These are phyloP conservation scores for Drosophila serrata DNA, from an alignment of 1,140 invertebrate genomes.

Conservation along the genomic window DNA sequence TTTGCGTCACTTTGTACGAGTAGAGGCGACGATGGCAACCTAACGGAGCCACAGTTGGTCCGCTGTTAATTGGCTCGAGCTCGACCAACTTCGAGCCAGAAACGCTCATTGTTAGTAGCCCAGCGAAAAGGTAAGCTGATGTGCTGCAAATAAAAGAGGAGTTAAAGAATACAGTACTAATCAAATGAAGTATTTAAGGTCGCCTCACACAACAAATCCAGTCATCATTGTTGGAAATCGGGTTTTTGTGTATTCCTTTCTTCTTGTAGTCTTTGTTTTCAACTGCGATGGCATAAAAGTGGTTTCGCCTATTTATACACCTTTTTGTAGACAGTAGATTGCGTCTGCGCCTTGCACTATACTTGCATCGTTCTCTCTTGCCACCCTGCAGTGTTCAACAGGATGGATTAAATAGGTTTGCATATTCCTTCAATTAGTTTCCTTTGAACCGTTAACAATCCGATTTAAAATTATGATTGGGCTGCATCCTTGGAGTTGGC, in stretches of 20 bases:
- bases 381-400: slow-evolving; percentile 6
- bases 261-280: not conserved
- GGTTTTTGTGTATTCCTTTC: not conserved
- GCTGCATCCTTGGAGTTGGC: not conserved
- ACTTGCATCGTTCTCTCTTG: not conserved
- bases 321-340: not conserved
- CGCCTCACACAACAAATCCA: slow-evolving; percentile 6
- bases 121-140: slow-evolving; percentile 9
- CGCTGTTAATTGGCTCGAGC: slow-evolving; percentile 63
- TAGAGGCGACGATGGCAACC: slow-evolving; percentile 86
- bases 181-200: not conserved
- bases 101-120: slow-evolving; percentile 11
- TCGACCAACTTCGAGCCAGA: slow-evolving; percentile 58
- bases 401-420: slow-evolving; percentile 7
- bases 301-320: slow-evolving; percentile 37
- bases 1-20: slow-evolving; percentile 85
- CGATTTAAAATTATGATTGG: not conserved
- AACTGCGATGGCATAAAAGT: slow-evolving; percentile 12
- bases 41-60: slow-evolving; percentile 68
- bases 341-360: slow-evolving; percentile 43
- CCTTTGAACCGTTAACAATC: not conserved
- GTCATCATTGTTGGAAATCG: slow-evolving; percentile 1
- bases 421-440: slow-evolving; percentile 22
- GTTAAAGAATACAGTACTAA: not conserved
- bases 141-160: slow-evolving; percentile 19